These are phyloP conservation scores for Panthera leo DNA, from an alignment of 2,113 vertebrate genomes.

Conservation along the genomic window DNA sequence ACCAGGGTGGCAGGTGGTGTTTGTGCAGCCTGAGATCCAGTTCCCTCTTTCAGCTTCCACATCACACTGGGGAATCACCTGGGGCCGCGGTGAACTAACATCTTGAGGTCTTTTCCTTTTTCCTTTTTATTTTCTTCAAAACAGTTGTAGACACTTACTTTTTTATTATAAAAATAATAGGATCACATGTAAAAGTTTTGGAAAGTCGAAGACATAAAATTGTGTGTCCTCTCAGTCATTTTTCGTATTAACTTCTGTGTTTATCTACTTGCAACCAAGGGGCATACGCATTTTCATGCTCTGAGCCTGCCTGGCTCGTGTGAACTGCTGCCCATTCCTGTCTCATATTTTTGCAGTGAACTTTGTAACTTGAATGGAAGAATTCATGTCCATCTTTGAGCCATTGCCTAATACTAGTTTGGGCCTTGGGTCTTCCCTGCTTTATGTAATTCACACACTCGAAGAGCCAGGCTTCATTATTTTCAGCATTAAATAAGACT, in stretches of 20 bases:
- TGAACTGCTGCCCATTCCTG: background rate
- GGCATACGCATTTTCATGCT: background rate
- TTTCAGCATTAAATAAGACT: background rate
- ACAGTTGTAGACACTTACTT: background rate
- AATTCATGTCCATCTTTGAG: background rate
- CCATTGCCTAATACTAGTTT: conserved; percentile 11
- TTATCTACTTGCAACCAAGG: background rate
- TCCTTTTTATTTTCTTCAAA: conserved; percentile 37
- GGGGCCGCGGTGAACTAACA: background rate
- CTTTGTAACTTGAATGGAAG: conserved; percentile 31
- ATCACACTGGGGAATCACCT: background rate
- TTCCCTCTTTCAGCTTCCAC: background rate
- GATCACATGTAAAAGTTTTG: conserved; percentile 21
- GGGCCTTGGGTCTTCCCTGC: background rate
- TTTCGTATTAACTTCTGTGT: background rate
- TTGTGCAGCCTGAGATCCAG: background rate
- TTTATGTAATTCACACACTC: background rate
- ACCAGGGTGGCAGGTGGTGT: background rate
- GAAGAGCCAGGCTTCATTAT: background rate
- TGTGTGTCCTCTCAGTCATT: background rate
- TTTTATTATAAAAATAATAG: conserved; percentile 16
- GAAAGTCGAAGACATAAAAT: background rate
- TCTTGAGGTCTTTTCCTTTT: background rate
- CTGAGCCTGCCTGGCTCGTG: background rate
- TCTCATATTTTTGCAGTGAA: background rate